Percentiles rank a stretch among this genome's conserved stretches.
phyloP scores from a whole-genome alignment of 2,888 invertebrate species.

The Carabus problematicus region DNA sequence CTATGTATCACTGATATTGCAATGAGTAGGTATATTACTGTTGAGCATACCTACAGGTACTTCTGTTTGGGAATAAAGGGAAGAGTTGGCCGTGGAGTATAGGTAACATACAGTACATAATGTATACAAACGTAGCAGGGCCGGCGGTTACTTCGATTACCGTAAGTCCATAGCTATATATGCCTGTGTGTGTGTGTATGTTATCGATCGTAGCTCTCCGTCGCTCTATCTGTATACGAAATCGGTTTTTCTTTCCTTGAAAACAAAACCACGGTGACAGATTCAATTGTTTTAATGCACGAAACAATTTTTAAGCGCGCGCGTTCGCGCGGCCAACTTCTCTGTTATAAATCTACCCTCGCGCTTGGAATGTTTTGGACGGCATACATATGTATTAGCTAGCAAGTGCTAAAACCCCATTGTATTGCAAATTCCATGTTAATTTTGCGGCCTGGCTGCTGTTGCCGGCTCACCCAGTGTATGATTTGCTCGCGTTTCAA shows the following conservation, averaged over 20 bases:
- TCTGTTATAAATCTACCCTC: constrained; percentile 53
- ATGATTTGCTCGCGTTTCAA: constrained; percentile 55
- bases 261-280: constrained; percentile 42
- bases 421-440: constrained; percentile 61
- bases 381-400: constrained; percentile 59
- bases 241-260: constrained; percentile 28
- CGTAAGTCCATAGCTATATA: neutral
- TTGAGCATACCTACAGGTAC: neutral
- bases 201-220: neutral
- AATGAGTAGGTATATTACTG: no score
- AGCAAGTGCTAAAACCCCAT: constrained; percentile 59
- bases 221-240: constrained; percentile 37
- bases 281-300: constrained; percentile 43
- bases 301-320: constrained; percentile 43
- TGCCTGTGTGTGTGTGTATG: neutral
- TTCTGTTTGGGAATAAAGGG: neutral
- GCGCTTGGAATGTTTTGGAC: constrained; percentile 53
- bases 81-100: neutral
- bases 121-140: neutral
- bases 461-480: neutral
- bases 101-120: neutral
- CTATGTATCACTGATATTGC: no score
- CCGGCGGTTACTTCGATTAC: neutral
- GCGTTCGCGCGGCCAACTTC: constrained; percentile 42
- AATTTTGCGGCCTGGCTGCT: constrained; percentile 55